Evolutionary conservation across 30 jellyfish, hydroid and myxozoan species (phyloP).

Genomic region (Nemopilema nomurai): DNA sequence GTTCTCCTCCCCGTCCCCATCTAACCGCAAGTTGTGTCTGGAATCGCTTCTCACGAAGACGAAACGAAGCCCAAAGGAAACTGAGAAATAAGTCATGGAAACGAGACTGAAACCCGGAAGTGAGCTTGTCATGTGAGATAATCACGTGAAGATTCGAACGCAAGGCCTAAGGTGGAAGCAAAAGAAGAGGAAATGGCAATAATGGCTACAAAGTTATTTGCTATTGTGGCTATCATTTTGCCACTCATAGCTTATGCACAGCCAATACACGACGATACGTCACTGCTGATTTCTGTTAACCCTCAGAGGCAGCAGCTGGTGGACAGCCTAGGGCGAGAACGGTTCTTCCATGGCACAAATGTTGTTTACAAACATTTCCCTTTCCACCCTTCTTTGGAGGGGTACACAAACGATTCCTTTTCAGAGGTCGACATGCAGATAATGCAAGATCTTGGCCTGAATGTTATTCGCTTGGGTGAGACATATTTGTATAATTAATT

Average conservation of each 20-base stretch:
- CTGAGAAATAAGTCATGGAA: no score
- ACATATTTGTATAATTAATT: no score
- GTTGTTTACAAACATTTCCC: conserved; percentile 88
- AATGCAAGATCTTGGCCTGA: conserved; percentile 82
- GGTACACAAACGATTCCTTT: conserved; percentile 70
- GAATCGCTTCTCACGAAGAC: no score
- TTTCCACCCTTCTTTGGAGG: conserved; percentile 83
- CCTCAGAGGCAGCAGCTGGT: conserved; percentile 83
- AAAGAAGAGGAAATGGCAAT: not conserved
- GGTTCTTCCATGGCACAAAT: conserved; percentile 94
- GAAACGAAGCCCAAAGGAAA: no score
- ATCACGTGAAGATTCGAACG: not conserved
- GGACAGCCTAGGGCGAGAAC: conserved; percentile 84
- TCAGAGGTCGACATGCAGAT: conserved; percentile 87
- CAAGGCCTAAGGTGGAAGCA: not conserved
- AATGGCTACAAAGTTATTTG: not conserved
- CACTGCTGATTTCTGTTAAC: conserved; percentile 71
- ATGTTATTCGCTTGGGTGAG: conserved; percentile 86
- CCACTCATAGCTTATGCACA: not conserved
- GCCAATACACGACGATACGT: conserved; percentile 48
- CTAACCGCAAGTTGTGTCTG: no score
- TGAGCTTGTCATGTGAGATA: not conserved
- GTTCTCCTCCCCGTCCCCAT: no score
- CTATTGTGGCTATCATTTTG: not conserved
- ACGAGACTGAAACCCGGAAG: not conserved